phyloP scores from a whole-genome alignment of 2,113 vertebrate species.

The Tyrannus savana region DNA sequence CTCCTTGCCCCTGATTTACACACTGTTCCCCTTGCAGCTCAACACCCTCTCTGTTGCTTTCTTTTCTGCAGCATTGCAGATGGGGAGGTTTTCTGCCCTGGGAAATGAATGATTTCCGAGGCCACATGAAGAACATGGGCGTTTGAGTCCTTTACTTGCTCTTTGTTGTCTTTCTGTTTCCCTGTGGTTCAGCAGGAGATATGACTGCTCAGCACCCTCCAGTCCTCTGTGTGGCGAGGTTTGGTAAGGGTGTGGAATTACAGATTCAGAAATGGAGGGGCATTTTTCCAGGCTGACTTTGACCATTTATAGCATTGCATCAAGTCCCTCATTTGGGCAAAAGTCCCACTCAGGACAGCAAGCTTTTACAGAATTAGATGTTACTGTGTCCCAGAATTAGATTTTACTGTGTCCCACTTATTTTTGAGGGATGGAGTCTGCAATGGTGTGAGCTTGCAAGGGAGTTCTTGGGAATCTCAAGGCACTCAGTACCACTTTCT shows the following conservation, averaged over 20 bases:
- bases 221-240: background rate
- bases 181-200: background rate
- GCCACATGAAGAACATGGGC: background rate
- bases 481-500: background rate
- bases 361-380: background rate
- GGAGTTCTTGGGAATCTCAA: background rate
- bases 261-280: background rate
- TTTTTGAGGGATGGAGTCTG: background rate
- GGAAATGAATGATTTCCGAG: background rate
- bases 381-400: background rate
- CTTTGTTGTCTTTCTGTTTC: background rate
- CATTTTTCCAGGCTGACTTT: background rate
- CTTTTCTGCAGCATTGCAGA: background rate
- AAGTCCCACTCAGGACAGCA: background rate
- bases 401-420: background rate
- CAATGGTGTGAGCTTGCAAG: background rate
- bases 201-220: background rate
- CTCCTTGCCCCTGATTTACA: background rate
- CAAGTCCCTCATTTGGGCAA: background rate
- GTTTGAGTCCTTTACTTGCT: background rate
- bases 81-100: background rate
- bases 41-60: background rate
- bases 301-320: background rate
- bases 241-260: background rate
- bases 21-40: background rate